Percentiles rank a stretch among this genome's conserved stretches.
phyloP scores from a whole-genome alignment of 1,140 invertebrate species.

The Limonius californicus region DNA sequence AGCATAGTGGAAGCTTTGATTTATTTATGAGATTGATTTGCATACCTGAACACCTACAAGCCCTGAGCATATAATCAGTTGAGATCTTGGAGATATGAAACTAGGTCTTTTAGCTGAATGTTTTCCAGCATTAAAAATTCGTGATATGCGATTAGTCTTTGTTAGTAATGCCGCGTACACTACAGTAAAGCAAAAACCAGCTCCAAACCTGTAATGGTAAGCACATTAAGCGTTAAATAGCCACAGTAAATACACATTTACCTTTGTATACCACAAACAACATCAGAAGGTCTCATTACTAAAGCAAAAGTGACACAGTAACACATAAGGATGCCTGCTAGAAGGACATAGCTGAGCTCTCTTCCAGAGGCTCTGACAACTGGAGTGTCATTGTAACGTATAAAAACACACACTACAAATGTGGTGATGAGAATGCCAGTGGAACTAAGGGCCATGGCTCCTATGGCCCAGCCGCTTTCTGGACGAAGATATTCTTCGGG shows the following conservation, averaged over 20 bases:
- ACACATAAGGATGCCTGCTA: constrained; percentile 85
- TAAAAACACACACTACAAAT: constrained; percentile 64
- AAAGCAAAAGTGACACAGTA: constrained; percentile 84
- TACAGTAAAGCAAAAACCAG: constrained; percentile 87
- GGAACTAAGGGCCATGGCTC: constrained; percentile 77
- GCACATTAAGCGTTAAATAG: too few relatives aligned
- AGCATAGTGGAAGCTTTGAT: too few relatives aligned
- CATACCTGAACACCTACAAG: constrained; percentile 77
- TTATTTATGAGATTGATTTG: too few relatives aligned
- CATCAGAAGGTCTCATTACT: constrained; percentile 69
- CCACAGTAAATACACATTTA: too few relatives aligned
- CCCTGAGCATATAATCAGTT: constrained; percentile 82
- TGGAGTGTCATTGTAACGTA: constrained; percentile 74
- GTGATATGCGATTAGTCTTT: constrained; percentile 86
- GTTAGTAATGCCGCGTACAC: constrained; percentile 88
- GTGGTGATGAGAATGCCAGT: constrained; percentile 74
- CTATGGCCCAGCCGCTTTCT: constrained; percentile 83
- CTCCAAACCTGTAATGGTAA: constrained; percentile 67
- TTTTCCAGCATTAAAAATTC: constrained; percentile 87
- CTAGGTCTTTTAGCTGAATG: constrained; percentile 82
- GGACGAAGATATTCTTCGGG: constrained; percentile 79
- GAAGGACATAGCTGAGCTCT: constrained; percentile 82
- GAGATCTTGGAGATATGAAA: constrained; percentile 91
- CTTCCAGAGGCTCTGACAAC: constrained; percentile 86
- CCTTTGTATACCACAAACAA: constrained; percentile 75